A percentile compares a stretch with the other conserved stretches of the same genome.
Evolutionary conservation across 2,113 vertebrate species (phyloP).

Genomic region (Neotragus moschatus): DNA sequence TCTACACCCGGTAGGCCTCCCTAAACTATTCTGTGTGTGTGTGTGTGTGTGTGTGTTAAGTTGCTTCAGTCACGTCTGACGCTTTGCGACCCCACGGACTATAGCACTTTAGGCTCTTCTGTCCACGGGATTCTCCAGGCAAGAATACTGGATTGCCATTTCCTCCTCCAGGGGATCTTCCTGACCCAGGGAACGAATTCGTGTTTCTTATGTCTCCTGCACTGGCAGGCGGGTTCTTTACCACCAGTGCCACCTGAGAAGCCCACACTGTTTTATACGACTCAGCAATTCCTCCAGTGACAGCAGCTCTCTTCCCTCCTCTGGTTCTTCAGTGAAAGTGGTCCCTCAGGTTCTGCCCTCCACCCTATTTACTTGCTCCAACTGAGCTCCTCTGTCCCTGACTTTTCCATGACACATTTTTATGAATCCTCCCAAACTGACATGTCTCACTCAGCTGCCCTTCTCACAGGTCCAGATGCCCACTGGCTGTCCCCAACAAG

Average conservation of each 20-base stretch:
- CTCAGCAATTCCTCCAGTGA: not conserved
- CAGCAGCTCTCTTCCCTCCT: not conserved
- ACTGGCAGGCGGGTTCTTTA: not conserved
- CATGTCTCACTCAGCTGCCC: not conserved
- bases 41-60: not conserved
- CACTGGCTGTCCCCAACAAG: not conserved
- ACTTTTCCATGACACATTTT: not conserved
- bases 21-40: not conserved
- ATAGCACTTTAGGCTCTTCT: not conserved
- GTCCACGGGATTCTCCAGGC: not conserved
- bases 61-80: not conserved
- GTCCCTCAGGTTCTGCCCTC: not conserved
- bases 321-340: not conserved
- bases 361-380: not conserved
- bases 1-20: not conserved
- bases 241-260: not conserved
- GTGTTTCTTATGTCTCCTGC: not conserved
- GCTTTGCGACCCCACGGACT: not conserved
- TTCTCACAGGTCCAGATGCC: not conserved
- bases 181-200: not conserved
- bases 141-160: not conserved
- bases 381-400: not conserved
- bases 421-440: not conserved
- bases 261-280: rapidly evolving
- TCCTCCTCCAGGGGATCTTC: not conserved